Conservation (phyloP, 2,113 vertebrate species). For the Pomatostomus ruficeps region DNA sequence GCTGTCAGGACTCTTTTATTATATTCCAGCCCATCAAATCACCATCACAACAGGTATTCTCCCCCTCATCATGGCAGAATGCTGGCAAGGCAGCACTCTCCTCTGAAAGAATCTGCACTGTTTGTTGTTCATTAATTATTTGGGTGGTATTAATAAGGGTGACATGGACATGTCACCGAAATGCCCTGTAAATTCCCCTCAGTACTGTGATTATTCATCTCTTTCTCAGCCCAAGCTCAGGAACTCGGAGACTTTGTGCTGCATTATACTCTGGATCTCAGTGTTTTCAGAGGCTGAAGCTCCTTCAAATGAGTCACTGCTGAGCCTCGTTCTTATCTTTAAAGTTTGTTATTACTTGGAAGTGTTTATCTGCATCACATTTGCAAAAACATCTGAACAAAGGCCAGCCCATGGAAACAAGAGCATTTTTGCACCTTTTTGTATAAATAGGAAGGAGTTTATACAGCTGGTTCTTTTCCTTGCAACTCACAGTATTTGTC, state of each 20-base stretch:
- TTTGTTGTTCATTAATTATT: not conserved
- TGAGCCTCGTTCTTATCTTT: constrained; percentile 26
- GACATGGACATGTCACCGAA: not conserved
- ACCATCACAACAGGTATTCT: constrained; percentile 18
- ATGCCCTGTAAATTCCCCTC: not conserved
- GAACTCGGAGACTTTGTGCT: not conserved
- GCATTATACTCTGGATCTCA: not conserved
- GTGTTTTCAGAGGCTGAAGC: not conserved
- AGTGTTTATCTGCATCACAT: constrained; percentile 13
- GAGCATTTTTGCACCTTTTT: not conserved
- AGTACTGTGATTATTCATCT: not conserved
- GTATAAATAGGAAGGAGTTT: constrained; percentile 1
- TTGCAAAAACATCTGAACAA: constrained; percentile 28
- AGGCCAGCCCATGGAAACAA: not conserved
- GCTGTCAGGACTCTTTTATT: not conserved
- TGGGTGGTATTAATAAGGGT: not conserved
- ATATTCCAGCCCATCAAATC: not conserved
- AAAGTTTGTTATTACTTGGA: constrained; percentile 49
- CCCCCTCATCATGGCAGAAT: not conserved
- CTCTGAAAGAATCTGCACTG: not conserved
- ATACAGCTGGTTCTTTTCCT: not conserved
- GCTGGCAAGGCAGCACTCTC: not conserved
- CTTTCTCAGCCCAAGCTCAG: not conserved
- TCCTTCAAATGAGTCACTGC: constrained; percentile 22
- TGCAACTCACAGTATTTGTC: not conserved